phyloP scores from a whole-genome alignment of 2,888 invertebrate species.

The Mesorhabditis sp. region DNA sequence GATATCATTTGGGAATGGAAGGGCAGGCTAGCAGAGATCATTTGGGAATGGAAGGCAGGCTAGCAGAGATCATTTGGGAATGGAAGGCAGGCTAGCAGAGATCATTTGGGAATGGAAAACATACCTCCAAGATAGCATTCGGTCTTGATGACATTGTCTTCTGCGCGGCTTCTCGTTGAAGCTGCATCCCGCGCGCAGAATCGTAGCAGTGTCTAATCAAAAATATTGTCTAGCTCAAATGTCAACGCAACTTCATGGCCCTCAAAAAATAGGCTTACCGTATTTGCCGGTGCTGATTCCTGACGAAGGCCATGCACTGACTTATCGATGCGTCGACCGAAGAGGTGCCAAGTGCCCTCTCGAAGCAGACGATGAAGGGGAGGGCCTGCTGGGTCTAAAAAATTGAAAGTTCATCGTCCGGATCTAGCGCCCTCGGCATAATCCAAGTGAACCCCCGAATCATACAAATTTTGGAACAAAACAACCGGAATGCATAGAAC shows the following conservation, averaged over 20 bases:
- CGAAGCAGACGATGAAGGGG: conserved; percentile 49
- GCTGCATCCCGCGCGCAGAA: conserved; percentile 45
- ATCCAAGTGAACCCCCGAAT: too few relatives aligned
- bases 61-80: neutral
- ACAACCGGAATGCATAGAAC: too few relatives aligned
- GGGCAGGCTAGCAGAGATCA: neutral
- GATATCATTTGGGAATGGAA: neutral
- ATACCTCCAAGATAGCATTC: conserved; percentile 50
- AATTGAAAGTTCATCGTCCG: too few relatives aligned
- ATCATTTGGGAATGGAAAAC: neutral
- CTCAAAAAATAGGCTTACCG: conserved; percentile 26
- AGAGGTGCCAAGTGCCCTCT: conserved; percentile 33
- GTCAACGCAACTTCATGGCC: neutral
- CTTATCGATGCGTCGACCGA: conserved; percentile 47
- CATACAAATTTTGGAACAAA: too few relatives aligned
- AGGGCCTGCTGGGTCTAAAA: conserved; percentile 43
- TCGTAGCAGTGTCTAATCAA: conserved; percentile 48
- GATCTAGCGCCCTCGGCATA: too few relatives aligned
- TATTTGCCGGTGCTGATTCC: conserved; percentile 48
- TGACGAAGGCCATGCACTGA: conserved; percentile 49
- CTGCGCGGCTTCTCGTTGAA: conserved; percentile 55
- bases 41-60: conserved; percentile 5
- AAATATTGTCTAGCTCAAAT: neutral
- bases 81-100: neutral
- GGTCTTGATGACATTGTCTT: conserved; percentile 49